These are phyloP conservation scores for Temnopleurus reevesii DNA, from an alignment of 53 echinoderm and acorn worm genomes.

Conservation along the genomic window DNA sequence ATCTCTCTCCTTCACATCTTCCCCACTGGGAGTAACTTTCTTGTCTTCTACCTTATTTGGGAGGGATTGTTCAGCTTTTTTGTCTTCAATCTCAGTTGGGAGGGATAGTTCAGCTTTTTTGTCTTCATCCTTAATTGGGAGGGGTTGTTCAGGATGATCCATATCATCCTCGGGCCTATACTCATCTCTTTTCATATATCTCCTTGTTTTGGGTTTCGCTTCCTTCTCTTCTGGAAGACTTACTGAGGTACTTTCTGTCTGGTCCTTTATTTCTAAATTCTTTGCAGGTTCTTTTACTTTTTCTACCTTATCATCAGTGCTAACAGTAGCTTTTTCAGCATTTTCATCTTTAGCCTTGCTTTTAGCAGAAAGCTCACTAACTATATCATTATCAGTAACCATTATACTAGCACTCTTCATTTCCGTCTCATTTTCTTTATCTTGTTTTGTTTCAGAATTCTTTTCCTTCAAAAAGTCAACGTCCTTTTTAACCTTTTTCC, in stretches of 20 bases:
- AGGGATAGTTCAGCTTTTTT: neutral
- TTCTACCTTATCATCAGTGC: neutral
- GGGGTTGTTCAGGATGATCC: neutral
- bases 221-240: constrained; percentile 24
- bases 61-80: neutral
- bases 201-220: neutral
- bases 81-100: neutral
- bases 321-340: neutral
- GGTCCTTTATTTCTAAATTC: neutral
- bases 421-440: neutral
- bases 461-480: neutral
- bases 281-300: neutral
- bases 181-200: constrained; percentile 24
- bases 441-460: neutral
- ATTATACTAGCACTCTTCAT: neutral
- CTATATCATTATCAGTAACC: neutral
- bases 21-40: neutral
- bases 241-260: neutral
- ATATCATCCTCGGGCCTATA: neutral
- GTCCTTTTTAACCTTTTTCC: constrained; percentile 34
- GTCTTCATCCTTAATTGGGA: neutral
- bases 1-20: neutral
- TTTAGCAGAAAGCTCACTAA: neutral
- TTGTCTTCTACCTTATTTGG: neutral
- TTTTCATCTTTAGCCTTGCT: neutral